Conservation (phyloP, 2,113 vertebrate genomes). For the Trinectes maculatus region DNA sequence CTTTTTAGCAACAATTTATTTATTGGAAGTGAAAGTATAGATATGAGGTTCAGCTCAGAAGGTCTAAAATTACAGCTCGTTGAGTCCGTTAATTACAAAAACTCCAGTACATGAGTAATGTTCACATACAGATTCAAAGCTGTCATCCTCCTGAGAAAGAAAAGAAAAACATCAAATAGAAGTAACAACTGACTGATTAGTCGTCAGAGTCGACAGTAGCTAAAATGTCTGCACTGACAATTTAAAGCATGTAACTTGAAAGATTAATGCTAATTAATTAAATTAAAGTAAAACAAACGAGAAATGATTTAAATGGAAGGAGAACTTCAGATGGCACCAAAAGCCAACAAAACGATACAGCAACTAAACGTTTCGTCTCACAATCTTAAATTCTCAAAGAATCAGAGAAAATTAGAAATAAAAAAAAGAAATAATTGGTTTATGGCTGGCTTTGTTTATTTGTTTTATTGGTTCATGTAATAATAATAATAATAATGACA, state of each 20-base stretch:
- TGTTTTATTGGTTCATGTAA: too few species aligned
- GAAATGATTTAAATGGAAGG: too few species aligned
- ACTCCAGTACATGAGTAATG: not conserved
- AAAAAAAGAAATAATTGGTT: too few species aligned
- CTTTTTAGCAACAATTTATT: not conserved
- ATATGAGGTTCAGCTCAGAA: not conserved
- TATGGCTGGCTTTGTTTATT: too few species aligned
- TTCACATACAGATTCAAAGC: slow-evolving; percentile 1
- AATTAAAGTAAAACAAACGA: too few species aligned
- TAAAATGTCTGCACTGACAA: not conserved
- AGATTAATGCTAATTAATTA: too few species aligned
- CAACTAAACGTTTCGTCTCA: not conserved
- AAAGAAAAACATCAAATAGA: not conserved
- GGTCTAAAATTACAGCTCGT: not conserved
- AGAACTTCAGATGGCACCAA: not conserved
- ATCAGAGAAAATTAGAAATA: too few species aligned
- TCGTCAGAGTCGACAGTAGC: not conserved
- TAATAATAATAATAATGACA: too few species aligned
- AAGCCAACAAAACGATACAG: not conserved
- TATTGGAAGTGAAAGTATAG: slow-evolving; percentile 4
- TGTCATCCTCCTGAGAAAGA: not conserved
- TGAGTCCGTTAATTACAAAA: slow-evolving; percentile 15
- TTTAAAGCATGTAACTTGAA: not conserved
- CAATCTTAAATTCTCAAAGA: not conserved
- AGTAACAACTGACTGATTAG: not conserved